phyloP scores from a whole-genome alignment of 2,113 vertebrate species.

The Oryctolagus cuniculus region DNA sequence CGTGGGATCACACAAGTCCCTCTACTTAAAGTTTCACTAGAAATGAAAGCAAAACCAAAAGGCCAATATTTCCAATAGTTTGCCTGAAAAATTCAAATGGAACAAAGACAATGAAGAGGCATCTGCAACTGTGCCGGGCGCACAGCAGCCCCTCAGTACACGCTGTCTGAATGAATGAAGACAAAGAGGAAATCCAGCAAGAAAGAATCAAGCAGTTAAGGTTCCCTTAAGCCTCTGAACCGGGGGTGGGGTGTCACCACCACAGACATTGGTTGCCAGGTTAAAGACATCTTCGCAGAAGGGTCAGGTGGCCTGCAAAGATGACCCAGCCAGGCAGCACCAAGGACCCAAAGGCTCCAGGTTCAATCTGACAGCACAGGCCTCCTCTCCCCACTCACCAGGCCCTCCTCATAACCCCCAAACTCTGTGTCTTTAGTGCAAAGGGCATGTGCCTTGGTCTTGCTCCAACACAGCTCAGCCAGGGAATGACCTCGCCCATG shows the following conservation, averaged over 20 bases:
- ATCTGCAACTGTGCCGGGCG: background rate
- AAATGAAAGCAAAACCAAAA: conserved; percentile 37
- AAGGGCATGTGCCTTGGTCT: background rate
- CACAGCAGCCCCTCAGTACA: background rate
- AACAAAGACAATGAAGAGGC: background rate
- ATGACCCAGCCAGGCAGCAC: background rate
- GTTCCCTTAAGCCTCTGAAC: background rate
- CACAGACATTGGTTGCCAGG: background rate
- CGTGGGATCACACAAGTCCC: background rate
- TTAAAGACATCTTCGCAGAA: fast-evolving
- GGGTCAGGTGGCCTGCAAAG: background rate
- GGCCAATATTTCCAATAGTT: background rate
- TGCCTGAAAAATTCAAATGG: background rate
- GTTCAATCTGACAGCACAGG: background rate
- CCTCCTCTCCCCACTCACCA: no score
- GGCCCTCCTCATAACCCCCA: background rate
- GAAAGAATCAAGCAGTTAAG: background rate
- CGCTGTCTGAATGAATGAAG: background rate
- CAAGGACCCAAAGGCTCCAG: fast-evolving
- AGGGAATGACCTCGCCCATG: background rate
- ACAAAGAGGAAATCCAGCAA: background rate
- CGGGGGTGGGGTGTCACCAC: background rate
- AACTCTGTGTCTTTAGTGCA: background rate
- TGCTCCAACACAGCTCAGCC: background rate
- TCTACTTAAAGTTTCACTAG: conserved; percentile 15